Evolutionary conservation across 2,797 vertebrate genomes (phyloP).

Genomic region (Microhierax caerulescens): DNA sequence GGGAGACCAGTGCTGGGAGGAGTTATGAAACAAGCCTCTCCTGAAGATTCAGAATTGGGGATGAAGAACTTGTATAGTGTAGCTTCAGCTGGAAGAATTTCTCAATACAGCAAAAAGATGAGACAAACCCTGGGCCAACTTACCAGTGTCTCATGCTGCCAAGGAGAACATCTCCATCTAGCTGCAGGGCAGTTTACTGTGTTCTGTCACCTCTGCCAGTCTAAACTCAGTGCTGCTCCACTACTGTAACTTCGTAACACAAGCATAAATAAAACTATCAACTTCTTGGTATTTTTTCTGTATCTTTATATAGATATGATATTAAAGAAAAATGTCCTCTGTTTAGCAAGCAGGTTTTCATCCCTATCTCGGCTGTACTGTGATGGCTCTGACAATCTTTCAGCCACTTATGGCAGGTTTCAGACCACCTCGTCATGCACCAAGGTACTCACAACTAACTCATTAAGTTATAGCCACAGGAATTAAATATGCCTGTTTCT

Average conservation of each 20-base stretch:
- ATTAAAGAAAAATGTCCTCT: conserved; percentile 6
- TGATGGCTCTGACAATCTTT: conserved; percentile 80
- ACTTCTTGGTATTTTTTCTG: not conserved
- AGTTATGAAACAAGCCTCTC: not conserved
- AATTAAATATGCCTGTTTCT: not conserved
- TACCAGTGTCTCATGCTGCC: not conserved
- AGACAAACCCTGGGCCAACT: not conserved
- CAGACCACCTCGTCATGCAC: conserved; percentile 78
- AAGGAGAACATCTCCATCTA: not conserved
- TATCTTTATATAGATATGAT: not conserved
- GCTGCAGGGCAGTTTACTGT: not conserved
- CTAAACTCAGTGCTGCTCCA: not conserved
- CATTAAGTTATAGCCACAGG: not conserved
- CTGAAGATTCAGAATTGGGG: not conserved
- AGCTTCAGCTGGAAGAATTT: not conserved
- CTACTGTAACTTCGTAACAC: not conserved
- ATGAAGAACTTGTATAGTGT: not conserved
- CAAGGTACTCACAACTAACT: conserved; percentile 73
- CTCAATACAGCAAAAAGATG: not conserved
- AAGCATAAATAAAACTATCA: not conserved
- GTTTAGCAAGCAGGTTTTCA: conserved; percentile 84
- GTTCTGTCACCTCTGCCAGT: not conserved
- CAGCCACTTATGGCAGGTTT: conserved; percentile 83
- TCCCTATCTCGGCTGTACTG: conserved; percentile 81
- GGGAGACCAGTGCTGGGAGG: not conserved